phyloP scores from a whole-genome alignment of 2,797 vertebrate species.

The Discoglossus pictus region DNA sequence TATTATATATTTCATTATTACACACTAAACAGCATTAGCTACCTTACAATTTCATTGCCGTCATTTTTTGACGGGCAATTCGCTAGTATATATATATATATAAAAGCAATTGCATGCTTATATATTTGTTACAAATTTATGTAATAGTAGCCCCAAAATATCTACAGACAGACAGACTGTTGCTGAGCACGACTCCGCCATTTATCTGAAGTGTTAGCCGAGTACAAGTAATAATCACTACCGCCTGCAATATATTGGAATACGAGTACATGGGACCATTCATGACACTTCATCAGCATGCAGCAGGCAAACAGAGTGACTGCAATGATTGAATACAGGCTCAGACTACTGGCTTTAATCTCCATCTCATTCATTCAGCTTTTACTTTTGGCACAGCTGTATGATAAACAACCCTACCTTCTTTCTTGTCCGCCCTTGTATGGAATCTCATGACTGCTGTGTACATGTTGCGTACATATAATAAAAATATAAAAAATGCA shows the following conservation, averaged over 20 bases:
- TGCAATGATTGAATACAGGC: slow-evolving; percentile 84
- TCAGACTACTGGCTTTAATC: slow-evolving; percentile 86
- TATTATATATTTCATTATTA: too few relatives aligned
- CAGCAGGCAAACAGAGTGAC: slow-evolving; percentile 75
- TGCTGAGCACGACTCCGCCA: slow-evolving; percentile 66
- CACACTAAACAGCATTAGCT: too few relatives aligned
- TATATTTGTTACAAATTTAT: slow-evolving; percentile 1
- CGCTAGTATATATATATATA: too few relatives aligned
- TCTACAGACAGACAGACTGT: slow-evolving; percentile 62
- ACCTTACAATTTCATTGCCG: too few relatives aligned
- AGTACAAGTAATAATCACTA: slow-evolving; percentile 73
- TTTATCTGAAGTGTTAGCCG: slow-evolving; percentile 71
- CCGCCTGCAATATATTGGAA: slow-evolving; percentile 71
- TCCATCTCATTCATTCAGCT: slow-evolving; percentile 83
- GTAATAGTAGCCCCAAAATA: slow-evolving; percentile 52
- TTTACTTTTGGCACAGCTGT: slow-evolving; percentile 80
- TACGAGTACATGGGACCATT: slow-evolving; percentile 83
- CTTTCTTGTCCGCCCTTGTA: slow-evolving; percentile 59
- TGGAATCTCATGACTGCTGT: slow-evolving; percentile 57
- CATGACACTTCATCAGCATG: slow-evolving; percentile 86
- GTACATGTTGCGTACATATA: slow-evolving; percentile 52
- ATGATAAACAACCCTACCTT: slow-evolving; percentile 81
- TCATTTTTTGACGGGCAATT: too few relatives aligned
- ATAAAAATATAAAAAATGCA: too few relatives aligned
- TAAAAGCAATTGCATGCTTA: background rate